These are phyloP conservation scores for Lytechinus variegatus DNA, from an alignment of 35 echinoderm and acorn worm genomes.

Conservation along the genomic window DNA sequence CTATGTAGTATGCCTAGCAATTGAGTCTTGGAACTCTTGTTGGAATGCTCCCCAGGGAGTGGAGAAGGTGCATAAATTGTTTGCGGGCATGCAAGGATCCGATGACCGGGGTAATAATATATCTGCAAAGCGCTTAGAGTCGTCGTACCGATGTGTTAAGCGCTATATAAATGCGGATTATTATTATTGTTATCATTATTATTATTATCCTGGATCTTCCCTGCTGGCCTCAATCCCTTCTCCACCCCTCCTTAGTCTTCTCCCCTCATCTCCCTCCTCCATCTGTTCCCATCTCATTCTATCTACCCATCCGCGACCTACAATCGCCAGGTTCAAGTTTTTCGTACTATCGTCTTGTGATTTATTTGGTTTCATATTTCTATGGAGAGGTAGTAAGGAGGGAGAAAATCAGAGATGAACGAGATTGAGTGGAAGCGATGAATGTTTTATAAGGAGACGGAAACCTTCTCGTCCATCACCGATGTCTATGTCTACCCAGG, in stretches of 20 bases:
- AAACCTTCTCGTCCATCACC: neutral
- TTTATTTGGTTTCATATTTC: slow-evolving; percentile 20
- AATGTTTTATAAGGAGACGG: slow-evolving; percentile 15
- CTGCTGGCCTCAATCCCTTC: neutral
- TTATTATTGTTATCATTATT: no score
- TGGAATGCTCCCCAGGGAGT: no score
- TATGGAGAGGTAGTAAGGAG: neutral
- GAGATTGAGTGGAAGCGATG: neutral
- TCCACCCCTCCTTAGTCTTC: neutral
- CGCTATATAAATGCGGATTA: no score
- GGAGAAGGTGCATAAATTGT: no score
- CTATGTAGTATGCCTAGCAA: no score
- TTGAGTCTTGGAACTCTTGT: no score
- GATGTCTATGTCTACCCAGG: neutral
- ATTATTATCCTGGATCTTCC: no score
- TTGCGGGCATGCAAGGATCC: no score
- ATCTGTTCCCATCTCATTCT: neutral
- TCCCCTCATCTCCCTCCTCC: neutral
- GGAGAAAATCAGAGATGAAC: slow-evolving; percentile 2
- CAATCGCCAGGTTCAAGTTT: neutral
- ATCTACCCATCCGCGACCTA: neutral
- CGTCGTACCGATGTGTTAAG: no score
- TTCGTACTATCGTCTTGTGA: neutral
- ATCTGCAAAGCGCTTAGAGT: no score
- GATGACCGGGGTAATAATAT: no score